Conservation (phyloP, 2,888 invertebrate genomes). For the Elmis aenea region DNA sequence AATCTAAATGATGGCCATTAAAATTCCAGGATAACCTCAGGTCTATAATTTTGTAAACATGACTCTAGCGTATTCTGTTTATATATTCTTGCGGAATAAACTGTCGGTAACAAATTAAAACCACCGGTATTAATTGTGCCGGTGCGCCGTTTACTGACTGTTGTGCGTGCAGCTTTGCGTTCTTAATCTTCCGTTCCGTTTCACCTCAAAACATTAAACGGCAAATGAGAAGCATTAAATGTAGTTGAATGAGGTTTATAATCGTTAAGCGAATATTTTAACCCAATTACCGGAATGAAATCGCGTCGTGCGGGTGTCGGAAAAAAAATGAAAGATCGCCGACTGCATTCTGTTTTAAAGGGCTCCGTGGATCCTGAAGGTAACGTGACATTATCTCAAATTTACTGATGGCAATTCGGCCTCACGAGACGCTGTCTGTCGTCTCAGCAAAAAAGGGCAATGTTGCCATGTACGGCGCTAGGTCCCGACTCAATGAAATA, state of each 20-base stretch:
- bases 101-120: slow-evolving; percentile 41
- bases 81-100: slow-evolving; percentile 39
- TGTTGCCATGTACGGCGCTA: slow-evolving; percentile 27
- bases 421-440: slow-evolving; percentile 39
- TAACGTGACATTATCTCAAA: slow-evolving; percentile 42
- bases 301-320: too few relatives aligned
- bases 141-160: slow-evolving; percentile 30
- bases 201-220: slow-evolving; percentile 30
- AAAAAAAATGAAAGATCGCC: too few relatives aligned
- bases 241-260: slow-evolving; percentile 20
- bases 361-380: slow-evolving; percentile 44
- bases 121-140: slow-evolving; percentile 38
- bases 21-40: slow-evolving; percentile 34
- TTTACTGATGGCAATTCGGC: slow-evolving; percentile 37
- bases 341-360: slow-evolving; percentile 26
- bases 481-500: slow-evolving; percentile 33
- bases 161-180: slow-evolving; percentile 23
- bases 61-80: slow-evolving; percentile 35
- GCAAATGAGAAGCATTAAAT: slow-evolving; percentile 26
- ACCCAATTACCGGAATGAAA: slow-evolving; percentile 8
- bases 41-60: slow-evolving; percentile 37
- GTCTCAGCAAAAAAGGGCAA: slow-evolving; percentile 40
- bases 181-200: slow-evolving; percentile 30
- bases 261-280: slow-evolving; percentile 13
- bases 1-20: slow-evolving; percentile 33